Conservation (phyloP, 2,113 vertebrate species). For the Gnathonemus echidnorhynchus region DNA sequence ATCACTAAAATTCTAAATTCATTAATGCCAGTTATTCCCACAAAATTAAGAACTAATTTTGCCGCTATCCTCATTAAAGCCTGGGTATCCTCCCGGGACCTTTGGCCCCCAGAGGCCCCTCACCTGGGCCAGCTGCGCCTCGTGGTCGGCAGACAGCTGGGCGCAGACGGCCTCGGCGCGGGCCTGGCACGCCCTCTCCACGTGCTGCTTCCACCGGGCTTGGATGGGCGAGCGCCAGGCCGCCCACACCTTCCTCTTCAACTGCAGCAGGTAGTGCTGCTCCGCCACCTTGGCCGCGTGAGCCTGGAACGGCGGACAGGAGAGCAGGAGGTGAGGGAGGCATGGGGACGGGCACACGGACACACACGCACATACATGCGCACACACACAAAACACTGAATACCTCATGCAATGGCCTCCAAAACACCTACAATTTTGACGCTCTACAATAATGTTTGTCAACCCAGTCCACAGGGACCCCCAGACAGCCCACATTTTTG, state of each 20-base stretch:
- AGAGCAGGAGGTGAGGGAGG: neutral
- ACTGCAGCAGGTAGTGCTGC: slow-evolving; percentile 65
- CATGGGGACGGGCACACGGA: neutral
- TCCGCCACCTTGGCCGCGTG: slow-evolving; percentile 63
- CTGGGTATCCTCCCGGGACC: neutral
- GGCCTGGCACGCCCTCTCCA: slow-evolving; percentile 77
- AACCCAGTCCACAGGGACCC: neutral
- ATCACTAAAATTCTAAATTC: no score
- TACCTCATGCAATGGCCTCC: neutral
- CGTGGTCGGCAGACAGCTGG: slow-evolving; percentile 75
- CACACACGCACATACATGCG: neutral
- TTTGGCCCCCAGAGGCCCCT: neutral
- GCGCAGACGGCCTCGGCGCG: slow-evolving; percentile 83
- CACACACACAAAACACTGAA: neutral
- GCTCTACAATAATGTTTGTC: neutral
- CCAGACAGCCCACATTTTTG: neutral
- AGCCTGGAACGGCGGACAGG: slow-evolving; percentile 49
- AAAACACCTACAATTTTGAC: neutral
- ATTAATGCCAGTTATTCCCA: neutral
- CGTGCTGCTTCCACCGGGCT: slow-evolving; percentile 73
- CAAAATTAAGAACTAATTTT: neutral
- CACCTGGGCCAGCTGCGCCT: slow-evolving; percentile 76
- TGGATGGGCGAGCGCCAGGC: slow-evolving; percentile 71
- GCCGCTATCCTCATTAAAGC: neutral
- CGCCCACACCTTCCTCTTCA: slow-evolving; percentile 79